phyloP scores from a whole-genome alignment of 2,888 invertebrate species.

The Drosophila anceps region DNA sequence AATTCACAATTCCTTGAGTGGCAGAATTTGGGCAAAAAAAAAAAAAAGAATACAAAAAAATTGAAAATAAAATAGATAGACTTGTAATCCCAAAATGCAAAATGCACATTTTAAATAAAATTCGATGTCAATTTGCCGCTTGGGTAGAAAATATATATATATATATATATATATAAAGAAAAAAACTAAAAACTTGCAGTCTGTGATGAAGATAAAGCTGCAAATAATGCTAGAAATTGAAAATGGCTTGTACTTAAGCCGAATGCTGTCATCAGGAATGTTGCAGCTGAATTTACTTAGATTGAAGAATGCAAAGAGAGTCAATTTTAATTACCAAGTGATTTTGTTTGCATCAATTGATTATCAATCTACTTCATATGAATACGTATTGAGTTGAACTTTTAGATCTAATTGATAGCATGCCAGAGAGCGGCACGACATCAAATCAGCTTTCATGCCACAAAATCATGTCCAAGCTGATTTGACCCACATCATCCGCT shows the following conservation, averaged over 20 bases:
- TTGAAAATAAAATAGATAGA: constrained; percentile 18
- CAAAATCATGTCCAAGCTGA: constrained; percentile 56
- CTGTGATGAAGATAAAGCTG: background rate
- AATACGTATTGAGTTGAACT: background rate
- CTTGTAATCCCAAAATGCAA: constrained; percentile 33
- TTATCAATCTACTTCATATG: background rate
- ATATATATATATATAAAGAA: background rate
- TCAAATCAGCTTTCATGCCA: constrained; percentile 38
- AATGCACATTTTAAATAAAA: constrained; percentile 25
- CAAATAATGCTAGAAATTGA: constrained; percentile 9
- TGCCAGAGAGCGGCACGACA: background rate
- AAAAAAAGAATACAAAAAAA: background rate
- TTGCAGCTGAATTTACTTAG: background rate
- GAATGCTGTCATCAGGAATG: background rate
- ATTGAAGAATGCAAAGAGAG: background rate
- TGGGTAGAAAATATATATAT: constrained; percentile 1
- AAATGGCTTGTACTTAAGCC: constrained; percentile 13
- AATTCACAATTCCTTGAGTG: constrained; percentile 35
- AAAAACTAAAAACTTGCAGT: background rate
- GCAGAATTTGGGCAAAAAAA: constrained; percentile 22
- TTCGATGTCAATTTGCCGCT: constrained; percentile 7
- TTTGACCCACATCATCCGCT: constrained; percentile 59
- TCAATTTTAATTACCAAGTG: background rate
- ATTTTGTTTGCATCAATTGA: background rate
- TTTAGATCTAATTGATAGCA: constrained; percentile 36